These are phyloP conservation scores for Caenorhabditis doughertyi DNA, from an alignment of 2,888 invertebrate genomes.

Conservation along the genomic window DNA sequence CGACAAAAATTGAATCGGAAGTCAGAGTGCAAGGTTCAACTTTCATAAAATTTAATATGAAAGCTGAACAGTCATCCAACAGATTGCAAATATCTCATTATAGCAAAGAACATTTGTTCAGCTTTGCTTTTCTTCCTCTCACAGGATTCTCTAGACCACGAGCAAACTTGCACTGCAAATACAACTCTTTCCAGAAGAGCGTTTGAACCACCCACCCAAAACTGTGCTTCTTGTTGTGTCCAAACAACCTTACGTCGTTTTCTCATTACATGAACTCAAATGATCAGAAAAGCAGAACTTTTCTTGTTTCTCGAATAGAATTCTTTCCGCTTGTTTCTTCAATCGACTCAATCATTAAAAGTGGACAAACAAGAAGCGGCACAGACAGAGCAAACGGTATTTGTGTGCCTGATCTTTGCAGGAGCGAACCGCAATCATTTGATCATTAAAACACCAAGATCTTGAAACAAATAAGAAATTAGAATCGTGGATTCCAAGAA, in stretches of 20 bases:
- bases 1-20: no score
- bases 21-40: no score
- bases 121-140: background rate
- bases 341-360: constrained; percentile 20
- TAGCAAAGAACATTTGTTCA: background rate
- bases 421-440: background rate
- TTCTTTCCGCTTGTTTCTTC: constrained; percentile 6
- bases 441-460: constrained; percentile 9
- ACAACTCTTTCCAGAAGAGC: background rate
- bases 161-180: background rate
- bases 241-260: no score
- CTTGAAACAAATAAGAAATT: background rate
- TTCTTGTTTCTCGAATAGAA: background rate
- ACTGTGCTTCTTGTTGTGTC: no score
- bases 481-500: background rate
- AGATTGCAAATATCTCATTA: no score
- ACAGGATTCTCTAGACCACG: background rate
- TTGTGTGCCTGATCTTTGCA: constrained; percentile 34
- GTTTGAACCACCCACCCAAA: no score
- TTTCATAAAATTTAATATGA: no score
- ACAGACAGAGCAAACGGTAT: constrained; percentile 23
- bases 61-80: no score
- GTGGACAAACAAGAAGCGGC: constrained; percentile 16
- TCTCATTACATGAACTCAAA: background rate
- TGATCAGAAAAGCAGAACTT: background rate